Base-by-base conservation (phyloP, 2,113 vertebrate species). In the Callipepla squamata region DNA sequence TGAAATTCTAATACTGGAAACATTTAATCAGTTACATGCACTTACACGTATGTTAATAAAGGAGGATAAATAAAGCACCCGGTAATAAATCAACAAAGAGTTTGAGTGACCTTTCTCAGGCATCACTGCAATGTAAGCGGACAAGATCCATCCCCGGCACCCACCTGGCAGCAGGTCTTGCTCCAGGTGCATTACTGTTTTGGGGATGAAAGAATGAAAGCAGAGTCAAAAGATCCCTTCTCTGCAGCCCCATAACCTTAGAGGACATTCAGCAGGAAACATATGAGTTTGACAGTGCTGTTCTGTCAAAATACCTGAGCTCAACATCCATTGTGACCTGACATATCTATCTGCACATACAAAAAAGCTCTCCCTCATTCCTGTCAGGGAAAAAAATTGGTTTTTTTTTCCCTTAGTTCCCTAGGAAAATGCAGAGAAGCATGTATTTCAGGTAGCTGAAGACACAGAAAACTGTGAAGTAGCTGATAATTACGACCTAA, bases 121-220 rank as follows among this genome's bases (percentile, higher is more conserved):
- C 55, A 8, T 2, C 1, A 0, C 8, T 4, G 1, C 23, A 19
- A 28, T 53, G 20, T 7, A 85, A n/a, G 20, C 4, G 25, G 3
- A 9, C 9, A 23, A 70, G 2, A 21, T 45, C 50, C 1, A 0
- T 9, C 7, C 20, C 36, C 6, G 17, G 1, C 73, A 13, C 15
- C 74, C 18, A 42, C 19, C 14, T 48, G 32, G 18, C 55, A 36
- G 28, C 20, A 80, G 23, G 59, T 42, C 45, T 50, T 62, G 38
- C 21, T 38, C 16, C 55, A n/a, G n/a, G 6, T 23, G 25, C 34
- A 19, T 58, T 70, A 28, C 23, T 77, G 50, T 19, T 83, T 62
- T 61, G 5, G 3, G 6, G 6, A 3, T 53, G 28, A 77, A 79
- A 51, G 17, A 38, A 53, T 11, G 26, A 19, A 69, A 77, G 5